A percentile compares a stretch with the other conserved stretches of the same genome.
Conservation (phyloP, 2,888 invertebrate genomes). For the Chrysomela aeneicollis region DNA sequence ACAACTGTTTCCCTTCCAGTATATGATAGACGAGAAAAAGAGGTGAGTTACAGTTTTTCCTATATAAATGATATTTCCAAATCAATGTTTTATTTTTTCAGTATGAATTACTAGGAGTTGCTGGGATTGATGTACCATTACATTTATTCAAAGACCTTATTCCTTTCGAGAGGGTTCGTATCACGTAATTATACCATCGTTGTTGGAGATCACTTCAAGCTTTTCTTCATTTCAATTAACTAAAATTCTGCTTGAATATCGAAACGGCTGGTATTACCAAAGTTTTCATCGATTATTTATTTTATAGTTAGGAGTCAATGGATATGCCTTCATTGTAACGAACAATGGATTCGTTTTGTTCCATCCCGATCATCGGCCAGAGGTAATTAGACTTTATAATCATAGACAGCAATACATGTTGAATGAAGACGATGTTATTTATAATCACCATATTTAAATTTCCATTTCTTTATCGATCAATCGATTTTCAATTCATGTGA, state of each 20-base stretch:
- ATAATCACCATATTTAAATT: too few relatives aligned
- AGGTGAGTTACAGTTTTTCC: slow-evolving; percentile 66
- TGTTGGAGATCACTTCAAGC: too few relatives aligned
- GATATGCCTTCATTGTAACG: slow-evolving; percentile 94
- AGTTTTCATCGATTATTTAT: not conserved
- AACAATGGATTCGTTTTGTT: slow-evolving; percentile 95
- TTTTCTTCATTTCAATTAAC: too few relatives aligned
- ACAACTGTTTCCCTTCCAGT: slow-evolving; percentile 94
- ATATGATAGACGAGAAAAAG: slow-evolving; percentile 82
- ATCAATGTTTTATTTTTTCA: slow-evolving; percentile 41
- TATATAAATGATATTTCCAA: not conserved
- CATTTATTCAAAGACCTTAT: slow-evolving; percentile 87
- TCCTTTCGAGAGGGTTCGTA: slow-evolving; percentile 83
- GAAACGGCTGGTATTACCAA: too few relatives aligned
- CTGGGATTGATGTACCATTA: slow-evolving; percentile 94
- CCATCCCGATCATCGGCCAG: slow-evolving; percentile 94
- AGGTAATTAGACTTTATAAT: slow-evolving; percentile 66
- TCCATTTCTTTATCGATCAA: too few relatives aligned
- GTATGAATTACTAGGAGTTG: slow-evolving; percentile 88
- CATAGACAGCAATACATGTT: too few relatives aligned
- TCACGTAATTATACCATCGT: too few relatives aligned
- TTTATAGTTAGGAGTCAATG: slow-evolving; percentile 90
- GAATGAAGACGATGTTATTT: too few relatives aligned
- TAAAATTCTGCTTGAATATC: not conserved
- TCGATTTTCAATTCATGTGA: too few relatives aligned